phyloP scores from a whole-genome alignment of 2,797 vertebrate genomes.

The Lophotriccus pileatus region DNA sequence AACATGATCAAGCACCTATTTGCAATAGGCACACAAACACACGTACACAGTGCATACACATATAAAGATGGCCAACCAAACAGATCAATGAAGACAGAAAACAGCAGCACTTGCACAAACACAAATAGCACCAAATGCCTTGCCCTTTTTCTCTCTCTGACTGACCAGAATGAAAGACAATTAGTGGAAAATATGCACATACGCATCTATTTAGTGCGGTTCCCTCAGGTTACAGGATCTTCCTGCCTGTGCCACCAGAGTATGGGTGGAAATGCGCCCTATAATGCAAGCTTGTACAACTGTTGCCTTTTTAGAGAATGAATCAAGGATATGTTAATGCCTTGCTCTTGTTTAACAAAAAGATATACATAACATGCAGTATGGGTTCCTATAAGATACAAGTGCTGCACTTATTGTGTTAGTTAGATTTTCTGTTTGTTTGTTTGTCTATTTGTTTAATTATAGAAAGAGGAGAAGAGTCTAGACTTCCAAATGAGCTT shows the following conservation, averaged over 20 bases:
- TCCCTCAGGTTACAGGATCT: neutral
- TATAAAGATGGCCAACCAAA: too few relatives aligned
- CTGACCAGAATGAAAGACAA: neutral
- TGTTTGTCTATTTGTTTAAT: neutral
- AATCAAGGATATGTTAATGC: neutral
- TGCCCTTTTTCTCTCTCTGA: neutral
- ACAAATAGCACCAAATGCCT: neutral
- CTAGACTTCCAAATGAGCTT: neutral
- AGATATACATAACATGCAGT: neutral
- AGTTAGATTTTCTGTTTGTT: neutral
- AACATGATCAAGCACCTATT: neutral
- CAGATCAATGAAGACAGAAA: neutral
- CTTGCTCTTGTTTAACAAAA: neutral
- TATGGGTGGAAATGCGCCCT: neutral
- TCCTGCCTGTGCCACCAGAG: neutral
- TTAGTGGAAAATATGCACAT: neutral
- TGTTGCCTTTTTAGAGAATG: neutral
- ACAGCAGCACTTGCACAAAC: neutral
- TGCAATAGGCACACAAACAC: neutral
- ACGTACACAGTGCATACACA: rapidly evolving
- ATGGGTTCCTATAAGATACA: neutral
- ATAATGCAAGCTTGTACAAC: neutral
- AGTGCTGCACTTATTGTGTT: neutral
- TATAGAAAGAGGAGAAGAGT: neutral
- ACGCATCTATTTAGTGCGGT: neutral